Conservation (phyloP, 2,888 invertebrate species). For the Tetheella fluctuosa region DNA sequence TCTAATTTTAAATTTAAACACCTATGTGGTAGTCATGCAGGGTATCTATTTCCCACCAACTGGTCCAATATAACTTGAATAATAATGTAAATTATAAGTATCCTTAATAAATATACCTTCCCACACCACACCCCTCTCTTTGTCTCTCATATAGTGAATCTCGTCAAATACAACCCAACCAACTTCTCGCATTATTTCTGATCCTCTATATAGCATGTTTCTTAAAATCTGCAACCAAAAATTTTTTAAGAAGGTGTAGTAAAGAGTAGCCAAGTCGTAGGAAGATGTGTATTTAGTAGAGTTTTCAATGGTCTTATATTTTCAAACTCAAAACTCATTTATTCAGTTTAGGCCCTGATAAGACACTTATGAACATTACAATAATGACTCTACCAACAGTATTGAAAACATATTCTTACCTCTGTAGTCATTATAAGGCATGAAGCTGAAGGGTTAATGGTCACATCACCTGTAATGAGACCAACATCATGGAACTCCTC, state of each 20-base stretch:
- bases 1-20: too few species aligned
- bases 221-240: constrained; percentile 91
- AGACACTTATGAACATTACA: too few species aligned
- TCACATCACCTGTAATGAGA: constrained; percentile 99
- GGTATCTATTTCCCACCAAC: too few species aligned
- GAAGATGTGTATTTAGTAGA: too few species aligned
- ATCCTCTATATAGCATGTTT: constrained; percentile 99
- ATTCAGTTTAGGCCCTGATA: too few species aligned
- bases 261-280: too few species aligned
- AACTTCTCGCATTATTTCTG: constrained; percentile 99
- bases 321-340: too few species aligned
- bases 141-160: constrained; percentile 99
- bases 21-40: too few species aligned
- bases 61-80: too few species aligned
- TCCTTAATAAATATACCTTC: constrained; percentile 81
- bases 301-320: background rate
- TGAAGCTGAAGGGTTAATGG: constrained; percentile 98
- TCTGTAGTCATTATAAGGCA: constrained; percentile 99
- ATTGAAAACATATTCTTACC: constrained; percentile 76
- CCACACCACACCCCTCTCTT: constrained; percentile 99
- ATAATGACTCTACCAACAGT: too few species aligned
- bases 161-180: constrained; percentile 99
- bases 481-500: constrained; percentile 99
- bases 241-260: background rate
- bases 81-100: background rate